Percentiles rank a stretch among this genome's conserved stretches.
These are phyloP conservation scores for Panagrolaimus sp. DNA, from an alignment of 1,140 invertebrate species.

Conservation along the genomic window DNA sequence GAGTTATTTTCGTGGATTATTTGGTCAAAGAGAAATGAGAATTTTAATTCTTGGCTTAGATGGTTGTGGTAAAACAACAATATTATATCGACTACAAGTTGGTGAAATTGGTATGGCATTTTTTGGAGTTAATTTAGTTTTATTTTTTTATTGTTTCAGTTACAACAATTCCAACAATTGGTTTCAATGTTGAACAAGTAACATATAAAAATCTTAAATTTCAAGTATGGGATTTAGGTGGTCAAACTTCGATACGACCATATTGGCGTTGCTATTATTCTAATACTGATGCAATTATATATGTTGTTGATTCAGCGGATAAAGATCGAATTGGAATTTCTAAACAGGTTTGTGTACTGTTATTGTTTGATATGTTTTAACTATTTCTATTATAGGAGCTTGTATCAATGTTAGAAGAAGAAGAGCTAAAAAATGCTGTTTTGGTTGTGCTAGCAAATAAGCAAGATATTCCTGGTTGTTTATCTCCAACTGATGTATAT, in stretches of 20 bases:
- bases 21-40: constrained; percentile 79
- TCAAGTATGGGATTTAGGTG: constrained; percentile 94
- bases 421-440: constrained; percentile 88
- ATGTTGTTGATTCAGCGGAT: constrained; percentile 97
- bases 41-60: constrained; percentile 95
- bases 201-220: constrained; percentile 82
- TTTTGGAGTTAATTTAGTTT: too few species aligned
- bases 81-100: constrained; percentile 94
- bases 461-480: constrained; percentile 90
- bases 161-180: constrained; percentile 93
- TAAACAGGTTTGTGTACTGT: constrained; percentile 82
- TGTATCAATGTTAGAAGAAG: constrained; percentile 92
- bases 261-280: constrained; percentile 99
- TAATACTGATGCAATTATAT: constrained; percentile 99
- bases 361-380: too few species aligned
- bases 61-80: constrained; percentile 96
- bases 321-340: constrained; percentile 96
- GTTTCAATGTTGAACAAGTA: constrained; percentile 95
- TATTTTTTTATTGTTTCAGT: constrained; percentile 61
- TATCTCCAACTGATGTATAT: constrained; percentile 91
- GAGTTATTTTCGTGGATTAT: constrained; percentile 52
- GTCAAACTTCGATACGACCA: constrained; percentile 91
- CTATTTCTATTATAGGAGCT: constrained; percentile 61
- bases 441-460: constrained; percentile 97
- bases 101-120: constrained; percentile 71